Evolutionary conservation across 2,888 invertebrate species (phyloP), one percentile per base, ranked within the genome.

Genomic region (Pterostichus niger): DNA sequence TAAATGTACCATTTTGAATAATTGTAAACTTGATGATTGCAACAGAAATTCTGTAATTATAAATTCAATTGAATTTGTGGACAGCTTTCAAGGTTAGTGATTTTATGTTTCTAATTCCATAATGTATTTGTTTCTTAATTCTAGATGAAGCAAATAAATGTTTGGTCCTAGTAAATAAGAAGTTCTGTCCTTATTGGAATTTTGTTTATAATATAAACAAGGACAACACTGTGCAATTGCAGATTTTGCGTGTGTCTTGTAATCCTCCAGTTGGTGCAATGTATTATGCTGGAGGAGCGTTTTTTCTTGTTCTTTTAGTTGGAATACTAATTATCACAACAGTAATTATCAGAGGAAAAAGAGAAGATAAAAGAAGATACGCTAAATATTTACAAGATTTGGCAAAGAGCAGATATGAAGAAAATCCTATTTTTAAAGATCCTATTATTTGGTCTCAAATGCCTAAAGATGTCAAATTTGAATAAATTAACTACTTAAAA

Each of bases 181-280:
- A 91, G 90, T 2, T 89, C 87, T 0, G 91, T 91, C 91, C 91
- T 0, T 90, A 88, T 44, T 91, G 86, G 79, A 91, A 92, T 0
- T 90, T 86, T 0, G 90, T 90, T 83, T 71, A 71, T 9, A 15
- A 24, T 6, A 71, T 71, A 40, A 71, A 40, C 7, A 15, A 44
- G 4, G 40, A 71, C 40, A 44, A 71, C 44, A 46, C 44, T 15
- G 44, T 64, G 5, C 49, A 75, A 5, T 52, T 75, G 24, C 9
- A 52, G 49, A 54, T 75, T 17, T 40, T 15, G 24, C 33, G 52
- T 3, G 5, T 6, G 6, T 35, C 31, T 10, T 54, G 75, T 31
- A 40, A 71, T 6, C 15, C 44, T 44, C 44, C 44, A 15, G 13
- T 49, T 7, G 49, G 75, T 0, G 31, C 52, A n/a, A 40, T 17